A percentile compares a stretch with the other conserved stretches of the same genome.
phyloP scores from a whole-genome alignment of 1,140 invertebrate genomes.

The Bombus consobrinus region DNA sequence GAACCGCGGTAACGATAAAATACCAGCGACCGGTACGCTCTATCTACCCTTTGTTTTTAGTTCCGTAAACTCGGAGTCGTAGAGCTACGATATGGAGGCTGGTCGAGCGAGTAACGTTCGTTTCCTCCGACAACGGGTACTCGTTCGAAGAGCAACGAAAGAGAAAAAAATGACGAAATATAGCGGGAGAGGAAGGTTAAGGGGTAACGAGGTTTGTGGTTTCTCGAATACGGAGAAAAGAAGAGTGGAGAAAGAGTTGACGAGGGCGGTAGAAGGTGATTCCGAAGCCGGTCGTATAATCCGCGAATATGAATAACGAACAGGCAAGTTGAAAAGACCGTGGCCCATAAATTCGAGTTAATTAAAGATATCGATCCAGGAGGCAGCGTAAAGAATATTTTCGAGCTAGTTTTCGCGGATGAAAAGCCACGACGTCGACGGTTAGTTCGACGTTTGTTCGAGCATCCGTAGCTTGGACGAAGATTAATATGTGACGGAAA shows the following conservation, averaged over 20 bases:
- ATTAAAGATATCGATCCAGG: slow-evolving; percentile 18
- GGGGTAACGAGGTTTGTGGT: neutral
- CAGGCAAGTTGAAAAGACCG: neutral
- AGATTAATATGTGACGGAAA: slow-evolving; percentile 5
- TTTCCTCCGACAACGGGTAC: neutral
- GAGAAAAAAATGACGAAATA: neutral
- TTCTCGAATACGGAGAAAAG: neutral
- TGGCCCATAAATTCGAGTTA: slow-evolving; percentile 17
- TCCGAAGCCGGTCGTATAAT: neutral
- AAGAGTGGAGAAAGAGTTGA: neutral
- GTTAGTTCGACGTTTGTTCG: slow-evolving; percentile 13
- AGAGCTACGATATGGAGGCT: too few species aligned
- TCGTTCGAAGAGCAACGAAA: neutral
- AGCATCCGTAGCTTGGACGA: neutral
- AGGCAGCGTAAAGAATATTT: neutral
- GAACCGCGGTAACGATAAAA: neutral
- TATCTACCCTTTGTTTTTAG: too few species aligned
- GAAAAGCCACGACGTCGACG: neutral
- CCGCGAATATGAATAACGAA: neutral
- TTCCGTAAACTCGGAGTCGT: too few species aligned
- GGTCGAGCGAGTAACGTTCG: too few species aligned
- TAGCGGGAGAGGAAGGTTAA: neutral
- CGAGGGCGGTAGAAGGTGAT: neutral
- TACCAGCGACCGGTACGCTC: neutral
- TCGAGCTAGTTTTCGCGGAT: neutral